Evolutionary conservation across 2,113 vertebrate species (phyloP).

Genomic region (Regulus satrapa): DNA sequence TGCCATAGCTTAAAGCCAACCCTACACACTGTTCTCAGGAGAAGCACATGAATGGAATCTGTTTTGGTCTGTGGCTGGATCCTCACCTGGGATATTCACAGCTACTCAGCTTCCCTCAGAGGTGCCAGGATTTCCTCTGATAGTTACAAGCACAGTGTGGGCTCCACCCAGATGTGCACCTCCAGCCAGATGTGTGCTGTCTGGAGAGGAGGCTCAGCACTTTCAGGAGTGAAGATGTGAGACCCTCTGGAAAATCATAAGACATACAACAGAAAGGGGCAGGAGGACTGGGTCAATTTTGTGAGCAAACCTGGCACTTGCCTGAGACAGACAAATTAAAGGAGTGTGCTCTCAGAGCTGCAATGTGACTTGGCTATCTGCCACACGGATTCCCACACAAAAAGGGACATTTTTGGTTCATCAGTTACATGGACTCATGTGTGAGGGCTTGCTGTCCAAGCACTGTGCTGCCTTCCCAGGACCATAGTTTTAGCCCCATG

Average conservation of each 20-base stretch:
- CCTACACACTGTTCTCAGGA: neutral
- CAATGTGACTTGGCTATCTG: neutral
- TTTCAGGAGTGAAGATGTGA: neutral
- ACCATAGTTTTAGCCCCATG: neutral
- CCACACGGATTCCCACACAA: accelerated
- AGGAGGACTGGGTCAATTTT: neutral
- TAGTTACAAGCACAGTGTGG: neutral
- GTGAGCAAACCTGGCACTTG: neutral
- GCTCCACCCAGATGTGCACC: neutral
- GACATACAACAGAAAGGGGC: accelerated
- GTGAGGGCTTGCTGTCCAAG: neutral
- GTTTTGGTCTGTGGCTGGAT: neutral
- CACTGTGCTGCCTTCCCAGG: neutral
- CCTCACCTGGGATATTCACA: neutral
- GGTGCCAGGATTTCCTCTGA: neutral
- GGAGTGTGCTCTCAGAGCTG: neutral
- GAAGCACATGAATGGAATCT: neutral
- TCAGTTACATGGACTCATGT: neutral
- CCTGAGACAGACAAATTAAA: neutral
- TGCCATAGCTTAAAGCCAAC: neutral
- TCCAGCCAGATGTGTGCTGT: neutral
- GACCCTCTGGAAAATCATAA: neutral
- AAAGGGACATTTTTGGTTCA: neutral
- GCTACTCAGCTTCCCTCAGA: neutral
- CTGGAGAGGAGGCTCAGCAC: neutral